Conservation (phyloP, 1,140 invertebrate genomes). For the Myzus persicae region DNA sequence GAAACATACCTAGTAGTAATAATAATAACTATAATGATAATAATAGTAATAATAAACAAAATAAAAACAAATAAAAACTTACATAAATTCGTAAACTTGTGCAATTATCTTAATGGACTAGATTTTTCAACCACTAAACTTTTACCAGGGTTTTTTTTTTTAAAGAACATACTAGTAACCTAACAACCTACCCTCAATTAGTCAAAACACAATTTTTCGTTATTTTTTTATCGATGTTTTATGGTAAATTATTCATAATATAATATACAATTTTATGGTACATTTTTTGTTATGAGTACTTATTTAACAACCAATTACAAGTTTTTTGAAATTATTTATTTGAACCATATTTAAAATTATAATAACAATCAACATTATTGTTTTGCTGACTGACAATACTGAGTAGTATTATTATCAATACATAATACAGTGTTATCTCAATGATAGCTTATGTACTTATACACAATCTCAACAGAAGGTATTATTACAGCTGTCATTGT, state of each 20-base stretch:
- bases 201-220: neutral
- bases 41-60: slow-evolving; percentile 26
- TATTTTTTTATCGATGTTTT: neutral
- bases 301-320: neutral
- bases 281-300: neutral
- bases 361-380: neutral
- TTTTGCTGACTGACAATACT: neutral
- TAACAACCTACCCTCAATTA: neutral
- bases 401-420: neutral
- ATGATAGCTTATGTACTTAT: neutral
- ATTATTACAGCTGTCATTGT: neutral
- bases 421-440: neutral
- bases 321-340: neutral
- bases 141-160: neutral
- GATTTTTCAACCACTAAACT: slow-evolving; percentile 7
- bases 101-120: slow-evolving; percentile 4
- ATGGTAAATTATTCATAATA: neutral
- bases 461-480: neutral
- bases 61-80: slow-evolving; percentile 15
- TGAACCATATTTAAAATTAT: neutral
- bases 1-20: neutral
- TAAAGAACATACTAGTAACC: neutral
- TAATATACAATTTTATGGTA: neutral
- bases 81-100: neutral
- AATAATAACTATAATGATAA: neutral